These are phyloP conservation scores for Drosophila sulfurigaster DNA, from an alignment of 1,140 invertebrate species.

Conservation along the genomic window DNA sequence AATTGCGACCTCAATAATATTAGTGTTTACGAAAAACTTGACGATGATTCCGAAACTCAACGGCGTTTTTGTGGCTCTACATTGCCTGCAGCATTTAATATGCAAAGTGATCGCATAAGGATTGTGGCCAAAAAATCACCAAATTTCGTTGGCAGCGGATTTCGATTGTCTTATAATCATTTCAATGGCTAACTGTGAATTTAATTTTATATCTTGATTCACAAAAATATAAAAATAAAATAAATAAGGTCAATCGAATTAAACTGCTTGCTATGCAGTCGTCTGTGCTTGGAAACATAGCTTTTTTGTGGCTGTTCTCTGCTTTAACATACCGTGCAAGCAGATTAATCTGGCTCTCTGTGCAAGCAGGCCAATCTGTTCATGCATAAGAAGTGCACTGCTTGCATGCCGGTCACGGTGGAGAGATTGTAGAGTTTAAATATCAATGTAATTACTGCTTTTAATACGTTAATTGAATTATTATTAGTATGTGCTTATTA, in stretches of 20 bases:
- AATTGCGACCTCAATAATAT: slow-evolving; percentile 87
- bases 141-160: slow-evolving; percentile 89
- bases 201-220: neutral
- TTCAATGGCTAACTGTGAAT: neutral
- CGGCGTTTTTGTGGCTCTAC: slow-evolving; percentile 85
- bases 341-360: too few relatives aligned
- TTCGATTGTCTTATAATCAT: slow-evolving; percentile 68
- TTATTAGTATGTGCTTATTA: neutral
- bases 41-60: slow-evolving; percentile 64
- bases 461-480: too few relatives aligned
- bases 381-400: too few relatives aligned
- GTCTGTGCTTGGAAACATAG: too few relatives aligned
- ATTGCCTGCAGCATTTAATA: slow-evolving; percentile 85
- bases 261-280: too few relatives aligned
- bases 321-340: too few relatives aligned
- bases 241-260: too few relatives aligned
- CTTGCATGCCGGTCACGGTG: too few relatives aligned
- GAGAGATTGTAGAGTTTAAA: too few relatives aligned
- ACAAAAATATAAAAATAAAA: neutral
- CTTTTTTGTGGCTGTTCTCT: too few relatives aligned
- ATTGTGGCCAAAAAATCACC: slow-evolving; percentile 88
- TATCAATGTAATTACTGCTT: too few relatives aligned
- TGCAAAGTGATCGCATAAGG: slow-evolving; percentile 86
- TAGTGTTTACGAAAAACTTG: slow-evolving; percentile 86
- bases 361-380: too few relatives aligned